A percentile compares a stretch with the other conserved stretches of the same genome.
These are phyloP conservation scores for Bos javanicus DNA, from an alignment of 2,113 vertebrate species.

Conservation along the genomic window DNA sequence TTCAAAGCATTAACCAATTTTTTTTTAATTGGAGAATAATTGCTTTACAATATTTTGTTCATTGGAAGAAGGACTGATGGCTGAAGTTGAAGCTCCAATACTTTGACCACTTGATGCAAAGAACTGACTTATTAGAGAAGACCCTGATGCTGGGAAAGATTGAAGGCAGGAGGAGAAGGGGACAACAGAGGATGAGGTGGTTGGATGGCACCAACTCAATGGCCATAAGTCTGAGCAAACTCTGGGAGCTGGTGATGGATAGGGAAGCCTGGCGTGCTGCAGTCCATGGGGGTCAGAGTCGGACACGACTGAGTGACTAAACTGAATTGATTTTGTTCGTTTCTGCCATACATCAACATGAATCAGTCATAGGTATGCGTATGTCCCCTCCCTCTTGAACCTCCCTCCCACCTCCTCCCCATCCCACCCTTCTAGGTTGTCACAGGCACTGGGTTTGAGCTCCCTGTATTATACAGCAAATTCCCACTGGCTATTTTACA, in stretches of 20 bases:
- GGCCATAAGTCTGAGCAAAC: neutral
- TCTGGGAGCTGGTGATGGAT: fast-evolving
- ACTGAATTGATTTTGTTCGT: neutral
- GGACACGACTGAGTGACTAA: neutral
- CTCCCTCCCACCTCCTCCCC: neutral
- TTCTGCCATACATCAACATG: neutral
- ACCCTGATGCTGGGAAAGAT: neutral
- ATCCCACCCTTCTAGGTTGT: neutral
- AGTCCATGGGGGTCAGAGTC: neutral
- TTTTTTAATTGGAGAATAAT: neutral
- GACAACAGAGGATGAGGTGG: neutral
- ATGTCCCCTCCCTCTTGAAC: neutral
- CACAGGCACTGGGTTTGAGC: neutral
- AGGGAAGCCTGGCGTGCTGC: neutral
- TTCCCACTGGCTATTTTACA: neutral
- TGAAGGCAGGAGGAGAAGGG: neutral
- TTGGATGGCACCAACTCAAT: neutral
- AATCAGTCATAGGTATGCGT: neutral
- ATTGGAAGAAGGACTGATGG: neutral
- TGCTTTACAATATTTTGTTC: neutral
- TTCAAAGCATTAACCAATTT: neutral
- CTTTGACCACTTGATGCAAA: neutral
- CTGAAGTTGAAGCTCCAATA: neutral
- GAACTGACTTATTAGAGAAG: neutral
- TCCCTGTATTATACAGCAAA: neutral